Percentiles rank a stretch among this genome's conserved stretches.
Evolutionary conservation across 2,888 invertebrate genomes (phyloP).

Genomic region (Meghimatium bilineatum): DNA sequence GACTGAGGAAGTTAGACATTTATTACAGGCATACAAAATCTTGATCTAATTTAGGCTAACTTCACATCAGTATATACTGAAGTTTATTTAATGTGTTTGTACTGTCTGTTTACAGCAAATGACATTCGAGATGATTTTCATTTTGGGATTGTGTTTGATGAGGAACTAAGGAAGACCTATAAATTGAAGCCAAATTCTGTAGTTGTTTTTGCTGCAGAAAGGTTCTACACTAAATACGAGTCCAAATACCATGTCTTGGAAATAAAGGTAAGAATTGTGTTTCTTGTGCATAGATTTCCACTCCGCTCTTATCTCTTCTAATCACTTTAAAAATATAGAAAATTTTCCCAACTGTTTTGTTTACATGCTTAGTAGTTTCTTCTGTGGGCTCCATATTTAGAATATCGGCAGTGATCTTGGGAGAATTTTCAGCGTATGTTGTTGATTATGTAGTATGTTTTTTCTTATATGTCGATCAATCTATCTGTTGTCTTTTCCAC

Average conservation of each 20-base stretch:
- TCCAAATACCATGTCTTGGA: conserved; percentile 77
- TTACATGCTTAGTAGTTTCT: too few relatives aligned
- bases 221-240: conserved; percentile 80
- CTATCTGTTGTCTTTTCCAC: too few relatives aligned
- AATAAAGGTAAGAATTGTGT: conserved; percentile 68
- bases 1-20: too few relatives aligned
- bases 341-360: too few relatives aligned
- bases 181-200: conserved; percentile 74
- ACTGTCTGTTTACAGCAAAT: conserved; percentile 72
- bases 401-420: too few relatives aligned
- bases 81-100: background rate
- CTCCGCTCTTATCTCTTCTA: too few relatives aligned
- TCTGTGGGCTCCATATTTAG: too few relatives aligned
- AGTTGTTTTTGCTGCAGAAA: conserved; percentile 79
- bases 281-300: background rate
- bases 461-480: too few relatives aligned
- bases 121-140: conserved; percentile 77
- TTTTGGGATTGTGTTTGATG: conserved; percentile 78
- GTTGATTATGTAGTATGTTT: too few relatives aligned
- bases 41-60: background rate
- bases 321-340: too few relatives aligned
- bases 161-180: conserved; percentile 71
- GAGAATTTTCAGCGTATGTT: too few relatives aligned
- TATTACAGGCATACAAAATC: too few relatives aligned
- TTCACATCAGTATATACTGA: background rate